phyloP scores from a whole-genome alignment of 2,888 invertebrate genomes.

The Branchipolynoe longqiensis region DNA sequence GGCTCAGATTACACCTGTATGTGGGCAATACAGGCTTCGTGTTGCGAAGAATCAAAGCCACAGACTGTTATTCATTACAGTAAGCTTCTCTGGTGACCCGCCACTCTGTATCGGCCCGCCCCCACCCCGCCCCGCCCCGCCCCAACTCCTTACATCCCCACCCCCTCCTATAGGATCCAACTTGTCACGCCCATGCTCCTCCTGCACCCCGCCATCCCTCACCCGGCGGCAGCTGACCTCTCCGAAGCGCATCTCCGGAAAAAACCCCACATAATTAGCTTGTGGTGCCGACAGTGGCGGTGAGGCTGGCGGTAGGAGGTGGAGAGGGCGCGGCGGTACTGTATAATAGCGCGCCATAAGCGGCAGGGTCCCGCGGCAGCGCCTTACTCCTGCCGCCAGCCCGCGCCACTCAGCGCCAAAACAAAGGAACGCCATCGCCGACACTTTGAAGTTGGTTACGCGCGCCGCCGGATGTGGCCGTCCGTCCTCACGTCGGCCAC shows the following conservation, averaged over 20 bases:
- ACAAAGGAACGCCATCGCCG: slow-evolving; percentile 40
- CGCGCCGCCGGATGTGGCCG: slow-evolving; percentile 1
- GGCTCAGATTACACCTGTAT: too few relatives aligned
- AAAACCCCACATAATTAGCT: slow-evolving; percentile 40
- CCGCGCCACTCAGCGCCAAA: slow-evolving; percentile 26
- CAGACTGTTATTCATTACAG: background rate
- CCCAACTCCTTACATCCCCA: background rate
- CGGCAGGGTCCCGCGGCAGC: background rate
- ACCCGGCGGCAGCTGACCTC: background rate
- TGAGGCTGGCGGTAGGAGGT: background rate
- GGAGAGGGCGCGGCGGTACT: slow-evolving; percentile 5
- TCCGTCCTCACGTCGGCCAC: background rate
- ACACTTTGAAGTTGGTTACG: slow-evolving; percentile 2
- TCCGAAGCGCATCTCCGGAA: background rate
- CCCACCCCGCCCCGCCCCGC: background rate
- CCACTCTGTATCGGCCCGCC: background rate
- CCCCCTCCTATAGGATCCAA: too few relatives aligned
- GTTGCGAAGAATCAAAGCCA: background rate
- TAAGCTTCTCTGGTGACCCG: too few relatives aligned
- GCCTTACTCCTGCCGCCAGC: background rate
- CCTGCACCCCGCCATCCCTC: background rate
- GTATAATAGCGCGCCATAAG: slow-evolving; percentile 38
- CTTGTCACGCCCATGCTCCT: too few relatives aligned
- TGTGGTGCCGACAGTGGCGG: slow-evolving; percentile 23
- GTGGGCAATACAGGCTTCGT: background rate